These are phyloP conservation scores for Mobula hypostoma DNA, from an alignment of 2,113 vertebrate species.

Conservation along the genomic window DNA sequence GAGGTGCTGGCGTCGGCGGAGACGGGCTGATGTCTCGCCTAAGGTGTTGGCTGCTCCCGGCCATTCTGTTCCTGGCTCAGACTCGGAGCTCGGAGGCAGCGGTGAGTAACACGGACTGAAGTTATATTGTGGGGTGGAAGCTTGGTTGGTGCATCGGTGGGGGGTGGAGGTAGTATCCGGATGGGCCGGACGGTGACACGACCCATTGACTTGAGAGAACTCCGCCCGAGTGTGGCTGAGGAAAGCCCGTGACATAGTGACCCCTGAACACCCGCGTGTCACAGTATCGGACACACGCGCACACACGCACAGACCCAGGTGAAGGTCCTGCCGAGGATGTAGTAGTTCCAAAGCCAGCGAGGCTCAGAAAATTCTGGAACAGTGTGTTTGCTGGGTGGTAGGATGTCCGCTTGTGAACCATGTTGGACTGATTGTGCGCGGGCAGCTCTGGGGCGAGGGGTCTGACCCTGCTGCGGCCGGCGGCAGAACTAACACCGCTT, in stretches of 20 bases:
- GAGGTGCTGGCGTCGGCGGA: neutral
- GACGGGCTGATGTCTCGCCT: neutral
- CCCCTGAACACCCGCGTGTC: neutral
- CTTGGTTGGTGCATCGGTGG: neutral
- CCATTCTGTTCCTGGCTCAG: neutral
- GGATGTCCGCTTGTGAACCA: neutral
- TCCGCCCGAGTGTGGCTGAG: neutral
- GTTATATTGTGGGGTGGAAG: neutral
- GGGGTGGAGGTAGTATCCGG: too few relatives aligned
- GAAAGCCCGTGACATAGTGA: neutral
- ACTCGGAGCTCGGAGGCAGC: conserved; percentile 14
- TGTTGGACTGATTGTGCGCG: neutral
- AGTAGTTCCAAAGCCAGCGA: neutral
- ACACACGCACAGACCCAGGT: too few relatives aligned
- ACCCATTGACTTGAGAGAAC: neutral
- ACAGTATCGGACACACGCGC: neutral
- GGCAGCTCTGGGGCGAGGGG: neutral
- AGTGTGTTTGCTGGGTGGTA: neutral
- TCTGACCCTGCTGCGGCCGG: too few relatives aligned
- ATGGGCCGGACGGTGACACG: too few relatives aligned
- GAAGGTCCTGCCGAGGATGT: neutral
- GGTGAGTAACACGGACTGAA: conserved; percentile 19
- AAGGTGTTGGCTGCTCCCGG: neutral
- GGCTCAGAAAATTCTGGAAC: neutral
- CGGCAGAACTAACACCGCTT: too few relatives aligned